A percentile compares a stretch with the other conserved stretches of the same genome.
phyloP scores from a whole-genome alignment of 2,888 invertebrate genomes.

The Platynereis dumerilii region DNA sequence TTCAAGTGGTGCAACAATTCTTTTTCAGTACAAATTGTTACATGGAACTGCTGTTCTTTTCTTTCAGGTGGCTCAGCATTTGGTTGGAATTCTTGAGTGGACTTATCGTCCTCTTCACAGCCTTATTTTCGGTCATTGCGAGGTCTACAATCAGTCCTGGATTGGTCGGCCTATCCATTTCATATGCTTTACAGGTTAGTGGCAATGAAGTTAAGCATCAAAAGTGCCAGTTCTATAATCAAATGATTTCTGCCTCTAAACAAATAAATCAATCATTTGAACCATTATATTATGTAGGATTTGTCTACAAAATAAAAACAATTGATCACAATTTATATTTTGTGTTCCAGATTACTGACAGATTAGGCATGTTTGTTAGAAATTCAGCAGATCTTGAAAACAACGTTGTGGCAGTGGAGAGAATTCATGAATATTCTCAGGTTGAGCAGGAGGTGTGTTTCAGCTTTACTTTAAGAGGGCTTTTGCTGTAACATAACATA shows the following conservation, averaged over 20 bases:
- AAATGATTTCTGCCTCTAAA: too few species aligned
- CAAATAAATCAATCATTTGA: too few species aligned
- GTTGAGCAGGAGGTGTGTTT: constrained; percentile 22
- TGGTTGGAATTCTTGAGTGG: constrained; percentile 94
- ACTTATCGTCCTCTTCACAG: constrained; percentile 88
- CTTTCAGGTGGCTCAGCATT: constrained; percentile 84
- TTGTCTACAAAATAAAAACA: too few species aligned
- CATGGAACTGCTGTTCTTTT: neutral
- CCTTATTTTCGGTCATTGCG: constrained; percentile 84
- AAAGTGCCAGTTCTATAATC: too few species aligned
- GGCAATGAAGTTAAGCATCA: too few species aligned
- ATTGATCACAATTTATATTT: too few species aligned
- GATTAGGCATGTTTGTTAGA: constrained; percentile 29
- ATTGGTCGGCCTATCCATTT: constrained; percentile 61
- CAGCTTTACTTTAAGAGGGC: neutral
- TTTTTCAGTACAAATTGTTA: neutral
- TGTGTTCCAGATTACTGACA: constrained; percentile 27
- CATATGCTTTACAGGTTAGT: constrained; percentile 61
- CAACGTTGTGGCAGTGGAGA: constrained; percentile 30
- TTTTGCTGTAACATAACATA: too few species aligned
- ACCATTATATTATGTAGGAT: too few species aligned
- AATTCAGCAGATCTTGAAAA: constrained; percentile 30
- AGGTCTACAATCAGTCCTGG: constrained; percentile 72
- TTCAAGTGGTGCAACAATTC: neutral
- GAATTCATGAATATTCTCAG: constrained; percentile 29